phyloP scores from a whole-genome alignment of 2,888 invertebrate genomes.

The Palloptera scutellata region DNA sequence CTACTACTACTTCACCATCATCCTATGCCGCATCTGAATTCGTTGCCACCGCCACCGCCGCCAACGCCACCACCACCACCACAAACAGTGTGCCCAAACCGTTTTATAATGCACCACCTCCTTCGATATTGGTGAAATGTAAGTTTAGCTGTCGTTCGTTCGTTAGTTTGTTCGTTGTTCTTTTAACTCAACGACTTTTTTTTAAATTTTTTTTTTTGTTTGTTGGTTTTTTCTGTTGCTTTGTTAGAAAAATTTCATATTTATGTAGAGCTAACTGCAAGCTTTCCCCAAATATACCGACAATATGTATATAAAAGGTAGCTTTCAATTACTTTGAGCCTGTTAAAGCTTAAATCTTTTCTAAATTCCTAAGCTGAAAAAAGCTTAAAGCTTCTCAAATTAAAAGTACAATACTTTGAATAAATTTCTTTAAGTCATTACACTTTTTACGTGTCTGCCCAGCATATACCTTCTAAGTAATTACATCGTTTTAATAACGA shows the following conservation, averaged over 20 bases:
- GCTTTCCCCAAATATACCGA: no score
- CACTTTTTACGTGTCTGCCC: no score
- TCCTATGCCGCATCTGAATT: conserved; percentile 32
- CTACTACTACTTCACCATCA: conserved; percentile 38
- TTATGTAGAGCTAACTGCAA: not conserved
- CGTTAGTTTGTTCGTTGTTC: conserved; percentile 34
- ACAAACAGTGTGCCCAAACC: conserved; percentile 48
- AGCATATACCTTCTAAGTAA: no score
- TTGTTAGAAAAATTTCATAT: not conserved
- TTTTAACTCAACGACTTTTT: not conserved
- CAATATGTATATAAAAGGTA: no score
- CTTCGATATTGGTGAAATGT: conserved; percentile 60
- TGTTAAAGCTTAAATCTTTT: no score
- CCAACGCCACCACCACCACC: conserved; percentile 36
- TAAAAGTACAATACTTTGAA: no score
- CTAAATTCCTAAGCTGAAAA: no score
- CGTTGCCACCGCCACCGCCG: conserved; percentile 36
- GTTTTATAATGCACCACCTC: conserved; percentile 52
- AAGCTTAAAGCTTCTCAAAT: no score
- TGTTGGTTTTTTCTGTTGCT: conserved; percentile 38
- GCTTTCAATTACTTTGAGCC: no score
- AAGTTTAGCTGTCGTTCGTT: conserved; percentile 53
- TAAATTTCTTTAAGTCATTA: no score
- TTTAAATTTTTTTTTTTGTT: conserved; percentile 29
- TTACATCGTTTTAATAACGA: no score